Conservation (phyloP, 1,140 invertebrate genomes). For the Zaprionus gabonicus region DNA sequence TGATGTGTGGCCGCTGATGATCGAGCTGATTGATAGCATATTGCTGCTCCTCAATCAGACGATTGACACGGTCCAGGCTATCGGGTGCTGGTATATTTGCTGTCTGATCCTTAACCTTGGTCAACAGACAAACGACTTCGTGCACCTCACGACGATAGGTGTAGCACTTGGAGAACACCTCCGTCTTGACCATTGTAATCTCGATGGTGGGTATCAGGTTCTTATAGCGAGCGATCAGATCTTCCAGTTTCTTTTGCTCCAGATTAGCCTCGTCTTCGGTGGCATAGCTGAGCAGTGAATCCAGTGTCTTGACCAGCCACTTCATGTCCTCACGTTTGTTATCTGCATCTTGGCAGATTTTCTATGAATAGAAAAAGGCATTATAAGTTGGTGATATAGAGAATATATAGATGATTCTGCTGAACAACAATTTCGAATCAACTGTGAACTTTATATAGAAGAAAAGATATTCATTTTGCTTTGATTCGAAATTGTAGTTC, state of each 20-base stretch:
- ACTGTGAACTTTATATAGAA: background rate
- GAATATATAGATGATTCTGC: background rate
- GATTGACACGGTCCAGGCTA: constrained; percentile 90
- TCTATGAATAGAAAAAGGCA: constrained; percentile 85
- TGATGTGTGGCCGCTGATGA: constrained; percentile 92
- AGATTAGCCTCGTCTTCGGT: constrained; percentile 90
- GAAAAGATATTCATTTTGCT: background rate
- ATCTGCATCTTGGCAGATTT: constrained; percentile 95
- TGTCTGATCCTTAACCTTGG: constrained; percentile 90
- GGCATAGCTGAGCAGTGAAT: constrained; percentile 92
- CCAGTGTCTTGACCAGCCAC: constrained; percentile 95
- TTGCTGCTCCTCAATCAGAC: constrained; percentile 92
- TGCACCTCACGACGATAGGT: constrained; percentile 94
- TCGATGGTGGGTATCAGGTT: constrained; percentile 96
- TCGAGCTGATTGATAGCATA: constrained; percentile 92
- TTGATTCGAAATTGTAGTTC: background rate
- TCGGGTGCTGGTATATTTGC: constrained; percentile 88
- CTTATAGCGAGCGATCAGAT: constrained; percentile 93
- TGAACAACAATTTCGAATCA: background rate
- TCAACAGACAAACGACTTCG: constrained; percentile 91
- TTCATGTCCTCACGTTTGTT: constrained; percentile 96
- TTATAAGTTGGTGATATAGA: background rate
- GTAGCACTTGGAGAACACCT: constrained; percentile 96
- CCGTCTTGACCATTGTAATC: constrained; percentile 95
- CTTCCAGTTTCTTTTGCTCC: constrained; percentile 93